phyloP scores from a whole-genome alignment of 2,888 invertebrate species.

The Eurytoma californica region DNA sequence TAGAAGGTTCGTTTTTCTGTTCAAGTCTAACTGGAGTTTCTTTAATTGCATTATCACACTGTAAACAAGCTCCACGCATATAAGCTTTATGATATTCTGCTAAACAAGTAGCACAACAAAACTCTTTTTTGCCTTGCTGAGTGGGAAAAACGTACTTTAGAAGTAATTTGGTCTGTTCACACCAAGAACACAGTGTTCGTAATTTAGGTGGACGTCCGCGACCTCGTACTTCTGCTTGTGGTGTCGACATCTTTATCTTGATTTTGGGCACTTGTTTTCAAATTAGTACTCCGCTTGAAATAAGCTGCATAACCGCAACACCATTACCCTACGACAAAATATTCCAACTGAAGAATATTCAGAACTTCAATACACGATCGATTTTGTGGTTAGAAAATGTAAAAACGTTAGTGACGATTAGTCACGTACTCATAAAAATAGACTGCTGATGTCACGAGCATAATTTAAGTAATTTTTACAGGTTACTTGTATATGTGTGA shows the following conservation, averaged over 20 bases:
- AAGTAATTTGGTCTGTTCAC: slow-evolving; percentile 88
- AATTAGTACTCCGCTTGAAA: slow-evolving; percentile 8
- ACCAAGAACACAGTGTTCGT: slow-evolving; percentile 87
- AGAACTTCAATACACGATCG: slow-evolving; percentile 13
- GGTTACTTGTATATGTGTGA: slow-evolving; percentile 19
- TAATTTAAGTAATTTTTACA: slow-evolving; percentile 38
- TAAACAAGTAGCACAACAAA: slow-evolving; percentile 93
- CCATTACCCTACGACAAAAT: slow-evolving; percentile 41
- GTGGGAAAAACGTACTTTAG: slow-evolving; percentile 91
- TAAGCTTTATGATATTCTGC: slow-evolving; percentile 92
- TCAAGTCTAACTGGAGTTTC: slow-evolving; percentile 81
- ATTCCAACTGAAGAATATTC: slow-evolving; percentile 25
- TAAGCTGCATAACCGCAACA: slow-evolving; percentile 31
- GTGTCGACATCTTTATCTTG: slow-evolving; percentile 38
- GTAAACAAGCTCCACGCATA: slow-evolving; percentile 89
- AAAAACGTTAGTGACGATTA: background rate
- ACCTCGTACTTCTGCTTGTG: slow-evolving; percentile 69
- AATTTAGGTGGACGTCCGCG: slow-evolving; percentile 89
- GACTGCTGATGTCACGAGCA: slow-evolving; percentile 16
- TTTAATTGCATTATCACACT: slow-evolving; percentile 91
- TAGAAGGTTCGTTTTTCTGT: slow-evolving; percentile 78
- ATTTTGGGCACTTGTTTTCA: slow-evolving; percentile 4
- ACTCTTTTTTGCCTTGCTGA: slow-evolving; percentile 92
- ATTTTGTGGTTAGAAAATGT: slow-evolving; percentile 14
- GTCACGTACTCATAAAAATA: background rate